Evolutionary conservation across 2,797 vertebrate species (phyloP), one percentile per base, ranked within the genome.

Genomic region (Anabacerthia variegaticeps): DNA sequence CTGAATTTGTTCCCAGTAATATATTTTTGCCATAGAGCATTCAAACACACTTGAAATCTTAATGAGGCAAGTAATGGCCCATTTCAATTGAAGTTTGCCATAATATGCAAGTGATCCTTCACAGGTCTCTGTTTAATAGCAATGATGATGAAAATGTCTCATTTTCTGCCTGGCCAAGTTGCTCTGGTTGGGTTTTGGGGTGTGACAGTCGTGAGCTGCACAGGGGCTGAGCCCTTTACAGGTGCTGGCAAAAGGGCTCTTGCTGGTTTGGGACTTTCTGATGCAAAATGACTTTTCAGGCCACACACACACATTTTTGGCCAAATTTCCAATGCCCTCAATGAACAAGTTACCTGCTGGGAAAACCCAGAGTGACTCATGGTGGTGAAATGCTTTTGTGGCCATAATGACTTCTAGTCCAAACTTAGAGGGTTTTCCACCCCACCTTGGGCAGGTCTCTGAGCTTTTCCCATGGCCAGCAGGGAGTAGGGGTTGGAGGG

Each of bases 91-190:
- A 83, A 72, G 66, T 63, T 90, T 69, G 54, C 75, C 56, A 8
- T 89, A 78, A 95, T 81, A 54, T 16, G 68, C 84, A 79, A 74
- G 59, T 63, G 92, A 94, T 85, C 58, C 75, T 74, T 89, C 88
- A 82, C 80, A 81, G 83, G 61, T 63, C 72, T 82, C 61, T 23
- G 15, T 61, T 88, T 66, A 86, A 36, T 66, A 49, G 74, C 0
- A 0, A 37, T 36, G 63, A 83, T 7, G 30, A 88, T 74, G 54
- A 61, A 74, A 85, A 88, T 15, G 3, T 68, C 61, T 51, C 17
- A 56, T 76, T 87, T 94, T 89, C 88, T 93, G 46, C 56, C 24
- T 24, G 67, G 74, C 44, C 43, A 41, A 61, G 37, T 44, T 41
- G 13, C 49, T 36, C 66, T 27, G 14, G 21, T 44, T 58, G 73